A percentile compares a stretch with the other conserved stretches of the same genome.
phyloP scores from a whole-genome alignment of 2,888 invertebrate species.

The Leptinotarsa tumamoca region DNA sequence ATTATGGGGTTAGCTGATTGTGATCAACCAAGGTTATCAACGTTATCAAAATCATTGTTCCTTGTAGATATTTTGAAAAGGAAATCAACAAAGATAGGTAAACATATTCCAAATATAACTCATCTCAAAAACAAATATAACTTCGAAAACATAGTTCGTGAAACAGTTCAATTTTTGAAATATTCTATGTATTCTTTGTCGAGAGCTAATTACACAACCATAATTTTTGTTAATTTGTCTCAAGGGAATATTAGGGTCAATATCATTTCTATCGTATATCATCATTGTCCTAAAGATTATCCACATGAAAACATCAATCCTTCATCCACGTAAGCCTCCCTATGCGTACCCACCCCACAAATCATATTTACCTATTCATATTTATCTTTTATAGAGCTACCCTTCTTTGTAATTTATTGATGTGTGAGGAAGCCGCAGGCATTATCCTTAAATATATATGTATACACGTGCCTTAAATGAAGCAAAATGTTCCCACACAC shows the following conservation, averaged over 20 bases:
- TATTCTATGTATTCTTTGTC: no score
- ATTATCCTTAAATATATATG: constrained; percentile 46
- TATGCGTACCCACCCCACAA: constrained; percentile 42
- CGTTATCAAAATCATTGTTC: no score
- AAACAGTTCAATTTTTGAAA: no score
- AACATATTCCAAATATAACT: no score
- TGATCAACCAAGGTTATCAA: no score
- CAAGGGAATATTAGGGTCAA: constrained; percentile 20
- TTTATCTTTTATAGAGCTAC: constrained; percentile 50
- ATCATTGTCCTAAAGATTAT: background rate
- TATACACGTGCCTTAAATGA: constrained; percentile 49
- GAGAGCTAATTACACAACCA: no score
- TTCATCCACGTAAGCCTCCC: constrained; percentile 21
- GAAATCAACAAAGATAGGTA: no score
- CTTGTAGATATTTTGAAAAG: no score
- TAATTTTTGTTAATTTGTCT: constrained; percentile 5
- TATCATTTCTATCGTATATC: background rate
- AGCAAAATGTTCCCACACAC: constrained; percentile 45
- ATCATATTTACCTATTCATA: constrained; percentile 53
- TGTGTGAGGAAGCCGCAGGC: constrained; percentile 46
- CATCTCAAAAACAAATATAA: no score
- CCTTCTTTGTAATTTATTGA: constrained; percentile 51
- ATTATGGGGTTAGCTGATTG: no score
- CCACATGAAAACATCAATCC: constrained; percentile 27
- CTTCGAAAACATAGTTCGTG: no score